Conservation (phyloP, 2,888 invertebrate genomes). For the Glyphotaelius pellucidus region DNA sequence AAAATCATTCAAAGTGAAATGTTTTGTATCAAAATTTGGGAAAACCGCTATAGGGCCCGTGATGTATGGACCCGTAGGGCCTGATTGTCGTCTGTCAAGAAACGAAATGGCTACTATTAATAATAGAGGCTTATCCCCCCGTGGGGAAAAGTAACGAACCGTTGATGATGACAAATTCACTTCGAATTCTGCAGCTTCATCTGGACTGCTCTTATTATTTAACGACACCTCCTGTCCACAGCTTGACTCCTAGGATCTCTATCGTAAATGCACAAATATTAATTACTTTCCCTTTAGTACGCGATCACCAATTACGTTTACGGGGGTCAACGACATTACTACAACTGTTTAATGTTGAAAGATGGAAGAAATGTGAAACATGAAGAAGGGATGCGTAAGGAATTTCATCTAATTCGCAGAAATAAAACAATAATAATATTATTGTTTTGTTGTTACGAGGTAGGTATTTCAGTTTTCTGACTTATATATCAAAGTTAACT, state of each 20-base stretch:
- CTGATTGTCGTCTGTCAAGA: slow-evolving; percentile 56
- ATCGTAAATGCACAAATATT: not conserved
- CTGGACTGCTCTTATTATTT: slow-evolving; percentile 12
- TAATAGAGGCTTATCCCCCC: slow-evolving; percentile 37
- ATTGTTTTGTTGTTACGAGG: too few relatives aligned
- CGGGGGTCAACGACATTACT: not conserved
- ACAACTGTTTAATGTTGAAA: not conserved
- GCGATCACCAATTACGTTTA: not conserved
- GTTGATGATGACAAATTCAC: slow-evolving; percentile 48
- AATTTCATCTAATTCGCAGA: too few relatives aligned
- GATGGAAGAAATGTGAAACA: not conserved
- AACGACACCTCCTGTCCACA: not conserved
- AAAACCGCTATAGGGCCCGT: slow-evolving; percentile 13
- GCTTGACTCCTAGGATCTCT: not conserved
- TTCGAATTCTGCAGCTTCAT: slow-evolving; percentile 11
- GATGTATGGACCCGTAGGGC: slow-evolving; percentile 19
- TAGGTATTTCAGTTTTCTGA: too few relatives aligned
- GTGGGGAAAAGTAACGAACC: slow-evolving; percentile 20
- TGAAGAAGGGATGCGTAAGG: not conserved
- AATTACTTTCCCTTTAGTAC: not conserved
- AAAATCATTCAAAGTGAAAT: slow-evolving; percentile 46
- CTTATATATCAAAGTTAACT: too few relatives aligned
- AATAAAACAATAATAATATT: too few relatives aligned
- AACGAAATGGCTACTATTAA: slow-evolving; percentile 55
- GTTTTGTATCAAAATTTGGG: slow-evolving; percentile 42